phyloP scores from a whole-genome alignment of 1,140 invertebrate genomes.

The Bombus pascuorum region DNA sequence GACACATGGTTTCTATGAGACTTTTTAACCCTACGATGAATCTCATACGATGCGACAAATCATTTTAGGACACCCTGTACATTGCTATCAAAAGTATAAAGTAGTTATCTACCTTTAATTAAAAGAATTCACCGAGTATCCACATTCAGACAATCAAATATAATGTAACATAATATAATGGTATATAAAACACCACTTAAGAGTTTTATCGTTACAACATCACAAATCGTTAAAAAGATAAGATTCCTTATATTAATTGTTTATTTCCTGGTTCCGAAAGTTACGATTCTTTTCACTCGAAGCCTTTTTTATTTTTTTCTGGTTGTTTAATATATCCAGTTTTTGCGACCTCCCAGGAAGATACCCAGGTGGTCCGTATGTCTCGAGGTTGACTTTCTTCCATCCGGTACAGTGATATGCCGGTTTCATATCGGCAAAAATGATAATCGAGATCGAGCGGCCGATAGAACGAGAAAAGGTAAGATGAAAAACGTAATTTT shows the following conservation, averaged over 20 bases:
- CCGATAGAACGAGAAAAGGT: slow-evolving; percentile 30
- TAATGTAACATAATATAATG: not conserved
- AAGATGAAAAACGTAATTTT: slow-evolving; percentile 47
- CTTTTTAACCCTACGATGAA: no score
- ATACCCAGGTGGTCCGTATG: slow-evolving; percentile 64
- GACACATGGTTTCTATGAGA: no score
- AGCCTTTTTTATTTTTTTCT: not conserved
- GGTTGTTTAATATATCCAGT: slow-evolving; percentile 64
- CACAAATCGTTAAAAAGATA: not conserved
- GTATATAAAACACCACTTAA: not conserved
- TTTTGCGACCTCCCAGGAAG: slow-evolving; percentile 63
- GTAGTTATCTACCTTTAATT: not conserved
- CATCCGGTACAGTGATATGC: slow-evolving; percentile 45
- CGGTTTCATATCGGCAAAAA: slow-evolving; percentile 46
- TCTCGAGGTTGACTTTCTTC: slow-evolving; percentile 31
- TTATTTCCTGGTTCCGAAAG: not conserved
- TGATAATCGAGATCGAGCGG: slow-evolving; percentile 45
- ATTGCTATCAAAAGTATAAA: not conserved
- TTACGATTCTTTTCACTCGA: not conserved
- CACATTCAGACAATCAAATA: not conserved
- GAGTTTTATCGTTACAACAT: no score
- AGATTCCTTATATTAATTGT: not conserved
- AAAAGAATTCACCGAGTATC: not conserved
- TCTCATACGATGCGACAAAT: no score
- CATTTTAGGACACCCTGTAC: not conserved